These are phyloP conservation scores for Cactoblastis cactorum DNA, from an alignment of 2,888 invertebrate genomes.

Conservation along the genomic window DNA sequence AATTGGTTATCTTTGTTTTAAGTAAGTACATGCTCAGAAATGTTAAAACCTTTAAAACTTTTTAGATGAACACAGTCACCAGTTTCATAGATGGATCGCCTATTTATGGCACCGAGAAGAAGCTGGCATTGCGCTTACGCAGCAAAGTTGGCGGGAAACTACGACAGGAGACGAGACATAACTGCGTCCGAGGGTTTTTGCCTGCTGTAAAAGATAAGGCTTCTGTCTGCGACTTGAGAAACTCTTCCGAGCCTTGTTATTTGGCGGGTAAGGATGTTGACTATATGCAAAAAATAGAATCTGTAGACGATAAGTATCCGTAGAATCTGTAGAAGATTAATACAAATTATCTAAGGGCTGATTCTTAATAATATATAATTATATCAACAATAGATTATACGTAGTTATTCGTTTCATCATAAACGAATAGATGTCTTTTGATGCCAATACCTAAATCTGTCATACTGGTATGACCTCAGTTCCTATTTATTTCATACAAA, in stretches of 20 bases:
- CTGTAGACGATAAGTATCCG: background rate
- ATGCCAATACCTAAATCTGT: too few species aligned
- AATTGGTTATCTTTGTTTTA: too few species aligned
- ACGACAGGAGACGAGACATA: slow-evolving; percentile 45
- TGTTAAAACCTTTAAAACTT: background rate
- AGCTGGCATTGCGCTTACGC: slow-evolving; percentile 53
- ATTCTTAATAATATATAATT: too few species aligned
- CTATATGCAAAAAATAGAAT: background rate
- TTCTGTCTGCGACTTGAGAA: slow-evolving; percentile 59
- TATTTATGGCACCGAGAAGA: slow-evolving; percentile 71
- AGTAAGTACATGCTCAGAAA: too few species aligned
- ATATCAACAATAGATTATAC: too few species aligned
- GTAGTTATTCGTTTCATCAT: too few species aligned
- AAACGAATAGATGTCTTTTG: too few species aligned
- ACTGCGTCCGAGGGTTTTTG: slow-evolving; percentile 50
- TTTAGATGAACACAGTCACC: slow-evolving; percentile 84
- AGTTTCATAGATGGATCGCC: slow-evolving; percentile 76
- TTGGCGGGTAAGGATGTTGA: slow-evolving; percentile 49
- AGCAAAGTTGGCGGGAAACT: slow-evolving; percentile 62
- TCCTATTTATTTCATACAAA: too few species aligned
- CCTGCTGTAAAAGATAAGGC: slow-evolving; percentile 62
- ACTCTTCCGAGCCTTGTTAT: slow-evolving; percentile 65
- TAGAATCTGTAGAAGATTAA: too few species aligned
- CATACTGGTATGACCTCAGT: too few species aligned
- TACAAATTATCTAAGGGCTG: too few species aligned